Conservation (phyloP, 1,140 invertebrate genomes). For the Drosophila melanica region DNA sequence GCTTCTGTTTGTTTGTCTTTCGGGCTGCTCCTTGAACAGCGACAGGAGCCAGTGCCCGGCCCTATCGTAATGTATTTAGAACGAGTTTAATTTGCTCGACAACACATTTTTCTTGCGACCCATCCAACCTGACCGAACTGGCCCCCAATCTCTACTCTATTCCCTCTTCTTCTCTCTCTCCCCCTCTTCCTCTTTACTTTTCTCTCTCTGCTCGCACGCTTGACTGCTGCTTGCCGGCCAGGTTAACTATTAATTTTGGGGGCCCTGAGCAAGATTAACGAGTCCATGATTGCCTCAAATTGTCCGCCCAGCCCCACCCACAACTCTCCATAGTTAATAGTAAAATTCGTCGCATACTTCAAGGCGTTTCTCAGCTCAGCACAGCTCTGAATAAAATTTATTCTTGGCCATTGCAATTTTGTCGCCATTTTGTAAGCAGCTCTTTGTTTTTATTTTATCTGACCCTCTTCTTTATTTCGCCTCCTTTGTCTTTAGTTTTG, state of each 20-base stretch:
- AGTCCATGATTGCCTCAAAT: slow-evolving; percentile 79
- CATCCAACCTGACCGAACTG: slow-evolving; percentile 10
- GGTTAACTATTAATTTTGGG: slow-evolving; percentile 81
- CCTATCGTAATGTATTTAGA: slow-evolving; percentile 74
- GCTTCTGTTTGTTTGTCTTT: slow-evolving; percentile 73
- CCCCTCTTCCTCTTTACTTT: not conserved
- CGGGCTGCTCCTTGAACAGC: slow-evolving; percentile 61
- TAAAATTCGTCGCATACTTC: slow-evolving; percentile 67
- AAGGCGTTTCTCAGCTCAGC: slow-evolving; percentile 33
- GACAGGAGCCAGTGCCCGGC: slow-evolving; percentile 21
- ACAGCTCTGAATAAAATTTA: slow-evolving; percentile 38
- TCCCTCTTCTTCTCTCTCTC: not conserved
- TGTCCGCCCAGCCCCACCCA: slow-evolving; percentile 35
- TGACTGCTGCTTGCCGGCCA: slow-evolving; percentile 28
- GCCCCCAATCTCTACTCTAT: no score
- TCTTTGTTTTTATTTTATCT: not conserved
- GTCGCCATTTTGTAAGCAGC: slow-evolving; percentile 43
- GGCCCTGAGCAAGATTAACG: slow-evolving; percentile 79
- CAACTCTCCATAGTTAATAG: slow-evolving; percentile 47
- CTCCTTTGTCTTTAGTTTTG: not conserved
- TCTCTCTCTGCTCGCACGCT: not conserved
- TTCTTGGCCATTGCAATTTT: slow-evolving; percentile 56
- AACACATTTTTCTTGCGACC: slow-evolving; percentile 66
- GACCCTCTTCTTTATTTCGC: not conserved
- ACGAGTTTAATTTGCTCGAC: slow-evolving; percentile 79